Base-by-base conservation (phyloP, 2,888 invertebrate species). In the Drosophila cognata region DNA sequence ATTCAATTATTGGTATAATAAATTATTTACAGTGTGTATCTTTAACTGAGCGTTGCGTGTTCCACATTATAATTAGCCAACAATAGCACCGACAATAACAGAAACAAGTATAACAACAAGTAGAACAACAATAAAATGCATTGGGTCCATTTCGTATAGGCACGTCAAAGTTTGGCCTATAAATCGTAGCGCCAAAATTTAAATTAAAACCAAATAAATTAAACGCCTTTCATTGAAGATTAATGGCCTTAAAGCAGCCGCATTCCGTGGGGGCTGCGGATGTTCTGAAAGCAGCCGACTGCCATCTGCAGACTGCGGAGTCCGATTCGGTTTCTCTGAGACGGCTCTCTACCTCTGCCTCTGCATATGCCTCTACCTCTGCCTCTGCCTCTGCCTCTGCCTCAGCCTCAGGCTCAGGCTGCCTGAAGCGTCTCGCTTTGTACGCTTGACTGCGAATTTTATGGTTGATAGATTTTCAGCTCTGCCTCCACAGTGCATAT, bases 211-310 rank as follows among this genome's bases (percentile, higher is more conserved):
- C 87, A 87, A 90, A 88, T 88, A 90, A 90, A 88, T 88, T 90
- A 89, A 90, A 90, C 90, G 90, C 89, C 89, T 90, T 89, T 87
- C 89, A 81, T 90, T 87, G 84, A 89, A 90, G 88, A 88, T 88
- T 88, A 90, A 88, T 88, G 88, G 88, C 85, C 85, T 89, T 71
- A 79, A 90, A 87, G 84, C 85, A 72, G 80, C 66, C 67, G 58
- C 69, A 64, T 48, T 64, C 46, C 64, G 71, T 65, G 56, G 35
- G 67, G 58, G 62, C 69, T 70, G 63, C 36, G 48, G 28, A 31
- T 10, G 18, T 10, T 50, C 4, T 28, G 55, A 28, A 38, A n/a
- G 36, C 55, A 28, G 28, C 35, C 48, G 55, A 31, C 31, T 31
- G 68, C n/a, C 56, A 31, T 28, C 29, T 56, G 48, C 25, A 36